phyloP scores from a whole-genome alignment of 2,113 vertebrate genomes.

The Myxocyprinus asiaticus region DNA sequence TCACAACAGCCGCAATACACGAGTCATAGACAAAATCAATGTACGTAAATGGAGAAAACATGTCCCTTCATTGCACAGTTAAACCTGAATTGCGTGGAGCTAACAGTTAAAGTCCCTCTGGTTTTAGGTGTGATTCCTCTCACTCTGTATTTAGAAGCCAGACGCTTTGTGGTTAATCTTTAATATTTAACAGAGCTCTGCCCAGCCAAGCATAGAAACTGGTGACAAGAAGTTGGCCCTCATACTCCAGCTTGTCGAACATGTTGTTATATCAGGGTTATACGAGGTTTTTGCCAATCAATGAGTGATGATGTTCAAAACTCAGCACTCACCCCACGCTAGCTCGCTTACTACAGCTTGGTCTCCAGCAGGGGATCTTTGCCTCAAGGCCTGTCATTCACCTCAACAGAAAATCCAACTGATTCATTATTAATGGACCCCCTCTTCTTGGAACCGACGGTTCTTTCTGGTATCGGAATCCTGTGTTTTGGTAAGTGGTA shows the following conservation, averaged over 20 bases:
- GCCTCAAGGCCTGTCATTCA: slow-evolving; percentile 47
- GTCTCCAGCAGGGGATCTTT: slow-evolving; percentile 42
- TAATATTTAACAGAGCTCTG: slow-evolving; percentile 42
- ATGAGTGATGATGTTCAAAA: slow-evolving; percentile 49
- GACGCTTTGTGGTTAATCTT: slow-evolving; percentile 40
- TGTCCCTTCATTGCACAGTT: slow-evolving; percentile 68
- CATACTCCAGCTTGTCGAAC: slow-evolving; percentile 38
- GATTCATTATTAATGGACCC: slow-evolving; percentile 60
- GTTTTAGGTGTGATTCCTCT: slow-evolving; percentile 62
- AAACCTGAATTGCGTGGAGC: slow-evolving; percentile 65
- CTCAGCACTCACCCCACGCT: slow-evolving; percentile 43
- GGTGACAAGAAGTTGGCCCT: slow-evolving; percentile 28
- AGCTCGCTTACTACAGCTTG: not conserved
- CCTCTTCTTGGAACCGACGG: slow-evolving; percentile 56
- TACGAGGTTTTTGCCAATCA: slow-evolving; percentile 44
- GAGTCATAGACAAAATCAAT: slow-evolving; percentile 73
- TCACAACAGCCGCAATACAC: slow-evolving; percentile 71
- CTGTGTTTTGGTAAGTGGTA: slow-evolving; percentile 52
- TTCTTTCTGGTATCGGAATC: slow-evolving; percentile 40
- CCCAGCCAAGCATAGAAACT: slow-evolving; percentile 4
- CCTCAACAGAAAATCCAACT: slow-evolving; percentile 53
- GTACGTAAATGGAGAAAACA: slow-evolving; percentile 76
- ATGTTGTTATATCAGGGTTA: slow-evolving; percentile 34
- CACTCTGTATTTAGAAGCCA: slow-evolving; percentile 42
- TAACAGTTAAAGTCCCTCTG: slow-evolving; percentile 66